Percentiles rank a stretch among this genome's conserved stretches.
These are phyloP conservation scores for Bombus vancouverensis DNA, from an alignment of 1,140 invertebrate species.

Conservation along the genomic window DNA sequence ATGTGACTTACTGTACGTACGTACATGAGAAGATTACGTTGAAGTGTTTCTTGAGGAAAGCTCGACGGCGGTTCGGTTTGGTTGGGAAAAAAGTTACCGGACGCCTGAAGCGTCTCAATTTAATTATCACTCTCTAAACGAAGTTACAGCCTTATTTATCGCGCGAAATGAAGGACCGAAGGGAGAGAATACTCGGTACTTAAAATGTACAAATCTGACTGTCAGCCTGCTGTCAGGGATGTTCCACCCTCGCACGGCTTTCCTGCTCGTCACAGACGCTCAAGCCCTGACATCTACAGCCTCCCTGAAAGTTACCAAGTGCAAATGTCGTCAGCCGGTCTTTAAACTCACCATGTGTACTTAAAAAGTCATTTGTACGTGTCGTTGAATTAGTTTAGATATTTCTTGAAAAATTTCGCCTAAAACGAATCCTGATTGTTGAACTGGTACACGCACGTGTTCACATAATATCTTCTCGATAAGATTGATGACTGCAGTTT, in stretches of 20 bases:
- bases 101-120: slow-evolving; percentile 60
- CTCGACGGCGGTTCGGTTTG: neutral
- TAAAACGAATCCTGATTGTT: neutral
- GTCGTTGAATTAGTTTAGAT: neutral
- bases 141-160: slow-evolving; percentile 68
- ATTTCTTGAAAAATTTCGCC: neutral
- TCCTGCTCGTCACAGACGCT: slow-evolving; percentile 54
- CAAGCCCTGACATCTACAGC: slow-evolving; percentile 51
- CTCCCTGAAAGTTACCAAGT: slow-evolving; percentile 62
- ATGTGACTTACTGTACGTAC: too few relatives aligned
- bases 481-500: too few relatives aligned
- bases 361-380: slow-evolving; percentile 43
- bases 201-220: slow-evolving; percentile 73
- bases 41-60: neutral
- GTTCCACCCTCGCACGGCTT: slow-evolving; percentile 62
- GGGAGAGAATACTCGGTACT: slow-evolving; percentile 60
- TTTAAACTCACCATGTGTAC: slow-evolving; percentile 56
- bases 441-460: neutral
- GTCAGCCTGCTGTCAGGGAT: slow-evolving; percentile 69
- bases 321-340: slow-evolving; percentile 71
- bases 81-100: slow-evolving; percentile 5
- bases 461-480: neutral
- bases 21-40: too few relatives aligned
- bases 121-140: slow-evolving; percentile 63
- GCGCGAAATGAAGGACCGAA: slow-evolving; percentile 61